Evolutionary conservation across 2,797 vertebrate species (phyloP).

Genomic region (Leucoraja ocellata): DNA sequence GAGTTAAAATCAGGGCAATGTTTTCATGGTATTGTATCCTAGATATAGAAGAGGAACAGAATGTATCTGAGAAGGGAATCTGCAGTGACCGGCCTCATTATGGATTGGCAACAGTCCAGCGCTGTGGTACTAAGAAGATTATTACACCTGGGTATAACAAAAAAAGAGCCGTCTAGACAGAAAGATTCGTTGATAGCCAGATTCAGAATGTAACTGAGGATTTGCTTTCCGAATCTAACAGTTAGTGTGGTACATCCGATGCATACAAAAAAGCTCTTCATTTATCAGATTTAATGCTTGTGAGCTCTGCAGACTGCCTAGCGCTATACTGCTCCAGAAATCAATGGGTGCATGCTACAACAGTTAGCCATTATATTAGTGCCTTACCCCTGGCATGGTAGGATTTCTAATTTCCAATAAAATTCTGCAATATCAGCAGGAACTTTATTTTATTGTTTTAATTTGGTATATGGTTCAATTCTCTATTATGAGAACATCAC

Average conservation of each 20-base stretch:
- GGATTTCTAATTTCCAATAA: not conserved
- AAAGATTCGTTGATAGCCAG: not conserved
- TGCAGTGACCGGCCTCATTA: not conserved
- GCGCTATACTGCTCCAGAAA: not conserved
- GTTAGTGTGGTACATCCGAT: not conserved
- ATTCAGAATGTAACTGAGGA: not conserved
- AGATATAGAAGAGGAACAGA: not conserved
- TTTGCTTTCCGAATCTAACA: not conserved
- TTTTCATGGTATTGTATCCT: not conserved
- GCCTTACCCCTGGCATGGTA: not conserved
- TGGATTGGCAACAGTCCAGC: not conserved
- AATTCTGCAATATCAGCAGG: conserved; percentile 20
- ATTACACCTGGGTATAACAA: not conserved
- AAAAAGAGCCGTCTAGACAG: not conserved
- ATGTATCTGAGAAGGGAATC: not conserved
- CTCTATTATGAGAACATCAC: conserved; percentile 28
- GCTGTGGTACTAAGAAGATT: not conserved
- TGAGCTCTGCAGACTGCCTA: conserved; percentile 8
- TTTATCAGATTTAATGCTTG: conserved; percentile 19
- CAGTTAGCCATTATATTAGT: not conserved
- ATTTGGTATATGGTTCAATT: conserved; percentile 31
- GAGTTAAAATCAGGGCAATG: not conserved
- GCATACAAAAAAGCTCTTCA: conserved; percentile 1
- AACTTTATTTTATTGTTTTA: conserved; percentile 37
- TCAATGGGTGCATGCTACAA: not conserved